Percentiles rank a stretch among this genome's conserved stretches.
Evolutionary conservation across 1,140 invertebrate genomes (phyloP).

Genomic region (Heliconius hewitsoni): DNA sequence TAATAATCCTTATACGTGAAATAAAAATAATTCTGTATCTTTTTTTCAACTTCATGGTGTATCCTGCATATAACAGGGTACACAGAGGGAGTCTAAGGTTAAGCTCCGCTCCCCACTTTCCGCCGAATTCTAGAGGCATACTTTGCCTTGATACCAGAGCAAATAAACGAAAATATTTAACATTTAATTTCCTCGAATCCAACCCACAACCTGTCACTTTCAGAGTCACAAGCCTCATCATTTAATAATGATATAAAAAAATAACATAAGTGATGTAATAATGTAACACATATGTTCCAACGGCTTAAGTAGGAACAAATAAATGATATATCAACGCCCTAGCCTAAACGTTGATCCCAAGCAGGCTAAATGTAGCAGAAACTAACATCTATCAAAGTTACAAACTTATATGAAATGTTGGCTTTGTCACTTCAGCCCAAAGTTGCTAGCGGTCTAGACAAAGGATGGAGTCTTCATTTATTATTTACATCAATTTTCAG

Average conservation of each 20-base stretch:
- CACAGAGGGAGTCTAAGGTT: too few relatives aligned
- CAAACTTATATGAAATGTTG: constrained; percentile 28
- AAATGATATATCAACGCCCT: background rate
- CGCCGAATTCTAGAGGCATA: too few relatives aligned
- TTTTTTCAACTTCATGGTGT: too few relatives aligned
- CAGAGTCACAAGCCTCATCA: too few relatives aligned
- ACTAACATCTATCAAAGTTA: constrained; percentile 29
- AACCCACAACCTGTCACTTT: too few relatives aligned
- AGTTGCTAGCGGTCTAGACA: constrained; percentile 24
- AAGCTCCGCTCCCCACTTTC: too few relatives aligned
- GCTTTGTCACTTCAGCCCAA: constrained; percentile 21
- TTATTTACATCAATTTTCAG: constrained; percentile 16
- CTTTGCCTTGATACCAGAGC: too few relatives aligned
- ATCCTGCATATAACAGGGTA: too few relatives aligned
- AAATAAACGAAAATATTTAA: too few relatives aligned
- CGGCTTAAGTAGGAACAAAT: background rate
- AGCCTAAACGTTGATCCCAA: constrained; percentile 14
- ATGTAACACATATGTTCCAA: background rate
- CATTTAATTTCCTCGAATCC: too few relatives aligned
- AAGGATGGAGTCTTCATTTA: constrained; percentile 2
- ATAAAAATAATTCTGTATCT: too few relatives aligned
- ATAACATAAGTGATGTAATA: background rate
- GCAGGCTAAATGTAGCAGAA: constrained; percentile 27
- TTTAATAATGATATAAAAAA: background rate
- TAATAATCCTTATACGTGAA: too few relatives aligned